Percentiles rank a stretch among this genome's conserved stretches.
Evolutionary conservation across 2,888 invertebrate species (phyloP).

Genomic region (Ormia ochracea): DNA sequence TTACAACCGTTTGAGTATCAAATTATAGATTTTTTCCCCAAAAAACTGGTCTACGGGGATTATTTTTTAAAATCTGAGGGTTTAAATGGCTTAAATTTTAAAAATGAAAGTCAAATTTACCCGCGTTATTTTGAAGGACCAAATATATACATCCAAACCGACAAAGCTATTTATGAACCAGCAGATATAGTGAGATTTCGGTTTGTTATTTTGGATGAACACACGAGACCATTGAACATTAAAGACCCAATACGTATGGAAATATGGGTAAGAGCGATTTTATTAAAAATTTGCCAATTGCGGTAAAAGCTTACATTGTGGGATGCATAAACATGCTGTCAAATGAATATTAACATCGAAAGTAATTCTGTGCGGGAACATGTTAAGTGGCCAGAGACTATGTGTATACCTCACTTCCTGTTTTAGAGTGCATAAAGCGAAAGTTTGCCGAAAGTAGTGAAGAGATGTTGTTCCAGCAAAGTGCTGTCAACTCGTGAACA

Average conservation of each 20-base stretch:
- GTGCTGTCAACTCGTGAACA: too few relatives aligned
- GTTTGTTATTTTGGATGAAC: conserved; percentile 84
- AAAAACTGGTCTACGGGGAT: neutral
- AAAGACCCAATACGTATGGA: conserved; percentile 69
- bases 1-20: neutral
- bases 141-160: conserved; percentile 92
- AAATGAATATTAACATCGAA: too few relatives aligned
- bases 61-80: conserved; percentile 63
- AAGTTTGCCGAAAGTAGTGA: too few relatives aligned
- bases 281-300: neutral
- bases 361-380: too few relatives aligned
- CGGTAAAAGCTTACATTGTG: neutral
- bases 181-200: conserved; percentile 87
- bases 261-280: conserved; percentile 65
- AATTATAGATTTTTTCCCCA: neutral
- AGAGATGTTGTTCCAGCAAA: too few relatives aligned
- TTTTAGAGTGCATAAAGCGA: too few relatives aligned
- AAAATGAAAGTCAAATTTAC: neutral
- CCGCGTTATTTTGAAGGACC: conserved; percentile 24
- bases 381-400: too few relatives aligned
- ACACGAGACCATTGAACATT: conserved; percentile 80
- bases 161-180: conserved; percentile 94
- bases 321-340: neutral
- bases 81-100: neutral
- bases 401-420: too few relatives aligned